Conservation (phyloP, 2,888 invertebrate genomes). For the Cheilosia impressa region DNA sequence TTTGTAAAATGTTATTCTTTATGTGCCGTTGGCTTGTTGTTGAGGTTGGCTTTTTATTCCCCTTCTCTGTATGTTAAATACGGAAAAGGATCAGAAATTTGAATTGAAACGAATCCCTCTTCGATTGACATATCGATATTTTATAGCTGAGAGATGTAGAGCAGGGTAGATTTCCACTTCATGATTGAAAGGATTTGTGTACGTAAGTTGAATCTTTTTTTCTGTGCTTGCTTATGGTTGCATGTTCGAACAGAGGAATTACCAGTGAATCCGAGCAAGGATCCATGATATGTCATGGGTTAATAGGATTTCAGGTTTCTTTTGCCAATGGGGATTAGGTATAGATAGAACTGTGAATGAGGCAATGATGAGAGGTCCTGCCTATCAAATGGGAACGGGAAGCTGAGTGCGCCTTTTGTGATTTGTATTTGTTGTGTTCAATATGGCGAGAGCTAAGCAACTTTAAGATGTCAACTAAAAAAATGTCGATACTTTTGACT, state of each 20-base stretch:
- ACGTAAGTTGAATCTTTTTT: background rate
- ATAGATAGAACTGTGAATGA: background rate
- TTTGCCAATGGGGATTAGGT: background rate
- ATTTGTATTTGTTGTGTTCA: too few species aligned
- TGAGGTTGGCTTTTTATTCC: background rate
- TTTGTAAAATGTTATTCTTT: background rate
- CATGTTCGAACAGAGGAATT: conserved; percentile 21
- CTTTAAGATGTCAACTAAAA: too few species aligned
- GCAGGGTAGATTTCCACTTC: conserved; percentile 45
- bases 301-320: conserved; percentile 24
- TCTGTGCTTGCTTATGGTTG: background rate
- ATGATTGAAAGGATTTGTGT: conserved; percentile 37
- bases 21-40: background rate
- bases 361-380: conserved; percentile 1
- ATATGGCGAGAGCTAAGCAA: too few species aligned
- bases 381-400: too few species aligned
- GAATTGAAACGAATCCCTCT: conserved; percentile 51
- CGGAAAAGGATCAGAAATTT: conserved; percentile 32
- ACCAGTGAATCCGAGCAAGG: conserved; percentile 22
- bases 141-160: conserved; percentile 15
- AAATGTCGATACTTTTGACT: too few species aligned
- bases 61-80: background rate
- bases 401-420: background rate
- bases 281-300: conserved; percentile 25
- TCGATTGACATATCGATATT: conserved; percentile 56